A percentile compares a stretch with the other conserved stretches of the same genome.
Evolutionary conservation across 2,113 vertebrate species (phyloP).

Genomic region (Calcarius ornatus): DNA sequence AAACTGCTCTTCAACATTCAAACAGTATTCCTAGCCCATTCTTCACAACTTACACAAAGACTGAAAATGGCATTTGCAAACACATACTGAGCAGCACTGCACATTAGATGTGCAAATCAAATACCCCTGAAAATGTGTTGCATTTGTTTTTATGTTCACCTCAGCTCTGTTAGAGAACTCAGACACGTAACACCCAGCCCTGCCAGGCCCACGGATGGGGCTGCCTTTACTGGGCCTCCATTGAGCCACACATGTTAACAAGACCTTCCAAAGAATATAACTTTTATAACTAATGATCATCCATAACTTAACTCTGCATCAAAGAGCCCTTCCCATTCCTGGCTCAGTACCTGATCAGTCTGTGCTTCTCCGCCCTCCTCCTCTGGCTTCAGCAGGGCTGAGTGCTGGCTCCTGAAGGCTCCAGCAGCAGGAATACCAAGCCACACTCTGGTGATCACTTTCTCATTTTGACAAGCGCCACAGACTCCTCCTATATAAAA

Average conservation of each 20-base stretch:
- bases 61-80: background rate
- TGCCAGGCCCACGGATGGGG: background rate
- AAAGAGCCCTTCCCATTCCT: background rate
- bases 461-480: slow-evolving; percentile 28
- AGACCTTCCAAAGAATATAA: background rate
- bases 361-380: slow-evolving; percentile 10
- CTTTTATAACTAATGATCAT: background rate
- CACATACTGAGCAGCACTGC: background rate
- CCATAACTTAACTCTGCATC: background rate
- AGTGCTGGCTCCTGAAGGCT: background rate
- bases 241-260: accelerated
- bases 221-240: background rate
- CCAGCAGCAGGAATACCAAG: background rate
- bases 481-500: slow-evolving; percentile 26
- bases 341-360: slow-evolving; percentile 50
- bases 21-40: background rate
- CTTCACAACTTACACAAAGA: background rate
- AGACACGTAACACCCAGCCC: background rate
- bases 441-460: slow-evolving; percentile 10
- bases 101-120: background rate
- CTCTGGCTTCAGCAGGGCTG: slow-evolving; percentile 17
- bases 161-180: background rate
- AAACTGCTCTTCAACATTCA: background rate
- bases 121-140: background rate
- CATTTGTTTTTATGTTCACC: background rate